A percentile compares a stretch with the other conserved stretches of the same genome.
These are phyloP conservation scores for Buphagus erythrorhynchus DNA, from an alignment of 2,797 vertebrate genomes.

Conservation along the genomic window DNA sequence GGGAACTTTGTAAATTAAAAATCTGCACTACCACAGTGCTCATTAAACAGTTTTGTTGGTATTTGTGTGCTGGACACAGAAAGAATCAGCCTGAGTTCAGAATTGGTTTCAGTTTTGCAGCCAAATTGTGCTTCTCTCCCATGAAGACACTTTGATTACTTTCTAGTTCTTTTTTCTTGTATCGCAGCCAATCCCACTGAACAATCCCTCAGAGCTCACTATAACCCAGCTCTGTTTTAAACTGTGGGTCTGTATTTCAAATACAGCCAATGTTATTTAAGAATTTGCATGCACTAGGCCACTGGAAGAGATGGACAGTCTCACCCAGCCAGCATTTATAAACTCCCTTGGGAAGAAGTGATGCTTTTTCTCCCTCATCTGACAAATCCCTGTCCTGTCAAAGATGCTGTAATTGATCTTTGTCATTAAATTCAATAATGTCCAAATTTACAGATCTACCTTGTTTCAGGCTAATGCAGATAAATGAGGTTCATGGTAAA, in stretches of 20 bases:
- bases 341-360: conserved; percentile 7
- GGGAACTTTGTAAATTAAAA: background rate
- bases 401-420: conserved; percentile 71
- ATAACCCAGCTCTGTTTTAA: background rate
- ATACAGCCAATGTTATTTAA: background rate
- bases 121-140: background rate
- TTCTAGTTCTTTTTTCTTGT: background rate
- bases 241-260: background rate
- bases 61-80: background rate
- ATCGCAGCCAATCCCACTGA: background rate
- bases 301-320: background rate
- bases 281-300: background rate
- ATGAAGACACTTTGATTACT: background rate
- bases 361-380: conserved; percentile 1
- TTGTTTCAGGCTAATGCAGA: conserved; percentile 73
- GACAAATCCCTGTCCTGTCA: conserved; percentile 20
- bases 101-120: background rate
- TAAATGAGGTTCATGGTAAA: conserved; percentile 69
- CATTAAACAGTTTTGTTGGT: background rate
- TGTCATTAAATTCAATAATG: conserved; percentile 72
- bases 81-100: background rate
- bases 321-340: conserved; percentile 20
- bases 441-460: conserved; percentile 67
- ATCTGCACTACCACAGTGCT: background rate
- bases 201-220: background rate